Evolutionary conservation across 1,140 invertebrate species (phyloP), one percentile per base, ranked within the genome.

Genomic region (Zophobas atratus): DNA sequence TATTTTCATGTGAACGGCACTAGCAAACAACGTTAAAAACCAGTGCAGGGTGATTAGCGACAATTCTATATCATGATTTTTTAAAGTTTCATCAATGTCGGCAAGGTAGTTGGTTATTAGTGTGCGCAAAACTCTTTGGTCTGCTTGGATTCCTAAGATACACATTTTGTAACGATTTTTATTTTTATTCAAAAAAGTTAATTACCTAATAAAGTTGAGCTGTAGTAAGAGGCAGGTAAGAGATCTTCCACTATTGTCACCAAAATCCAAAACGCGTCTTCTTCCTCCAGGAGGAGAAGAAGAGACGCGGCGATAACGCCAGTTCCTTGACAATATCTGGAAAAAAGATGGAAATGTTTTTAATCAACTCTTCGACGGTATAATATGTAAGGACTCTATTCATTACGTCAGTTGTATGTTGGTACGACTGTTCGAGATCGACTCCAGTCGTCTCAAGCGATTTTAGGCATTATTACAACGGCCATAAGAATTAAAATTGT

Each of bases 181-280:
- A 57, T 43, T 2, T 53, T 48, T 20, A 20, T 20, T 20, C 20
- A 20, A 20, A 48, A 55, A 78, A 57, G 38, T 70, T 4, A 77
- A 71, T 84, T 88, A 91, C 97, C 97, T 84, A 98, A 91, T 34
- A 99, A 89, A 43, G 97, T 98, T 76, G 96, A 96, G 57, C 97
- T 98, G 88, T 99, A 99, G 88, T 99, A 99, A 2, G 97, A 98
- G 72, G 98, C 96, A 71, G 98, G 98, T 75, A 99, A 89, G 20
- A 99, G 89, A 88, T 99, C 98, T 91, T 99, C 98, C 5, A 99
- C 97, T 83, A 99, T 97, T 6, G 97, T 95, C 82, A 96, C 95
- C 95, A 99, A 97, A 88, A 99, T 94, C 98, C 98, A 99, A 90
- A 99, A 99, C 63, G 96, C 93, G 89, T 99, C 97, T 89, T 99